Conservation (phyloP, 2,113 vertebrate species). For the Ginglymostoma cirratum region DNA sequence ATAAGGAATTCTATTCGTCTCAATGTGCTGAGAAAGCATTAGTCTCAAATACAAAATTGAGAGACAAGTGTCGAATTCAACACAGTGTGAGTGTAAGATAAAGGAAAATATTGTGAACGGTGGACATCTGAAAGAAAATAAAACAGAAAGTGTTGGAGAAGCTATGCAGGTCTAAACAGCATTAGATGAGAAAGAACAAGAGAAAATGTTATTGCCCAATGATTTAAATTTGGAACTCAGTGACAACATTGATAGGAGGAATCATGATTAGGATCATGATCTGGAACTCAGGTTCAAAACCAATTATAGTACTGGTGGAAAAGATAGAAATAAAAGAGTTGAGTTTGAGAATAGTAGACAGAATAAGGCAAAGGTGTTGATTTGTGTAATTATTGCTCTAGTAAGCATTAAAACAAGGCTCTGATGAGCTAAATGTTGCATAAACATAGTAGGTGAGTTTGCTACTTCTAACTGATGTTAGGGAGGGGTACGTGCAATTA, state of each 20-base stretch:
- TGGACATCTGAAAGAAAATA: too few relatives aligned
- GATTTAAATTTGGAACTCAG: too few relatives aligned
- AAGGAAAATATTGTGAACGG: too few relatives aligned
- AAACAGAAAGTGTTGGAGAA: too few relatives aligned
- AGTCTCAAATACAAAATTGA: not conserved
- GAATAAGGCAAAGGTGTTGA: not conserved
- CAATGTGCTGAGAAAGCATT: not conserved
- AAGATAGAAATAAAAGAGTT: not conserved
- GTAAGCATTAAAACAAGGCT: not conserved
- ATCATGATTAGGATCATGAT: not conserved
- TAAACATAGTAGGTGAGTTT: not conserved
- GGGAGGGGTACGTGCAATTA: not conserved
- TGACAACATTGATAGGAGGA: not conserved
- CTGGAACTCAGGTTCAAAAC: not conserved
- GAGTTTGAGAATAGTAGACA: not conserved
- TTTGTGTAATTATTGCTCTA: not conserved
- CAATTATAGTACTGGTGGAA: not conserved
- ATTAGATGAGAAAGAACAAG: too few relatives aligned
- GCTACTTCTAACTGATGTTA: not conserved
- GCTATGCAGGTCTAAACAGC: too few relatives aligned
- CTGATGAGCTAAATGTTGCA: not conserved
- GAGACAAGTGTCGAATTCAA: not conserved
- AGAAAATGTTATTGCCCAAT: too few relatives aligned
- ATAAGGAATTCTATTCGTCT: not conserved
- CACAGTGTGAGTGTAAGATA: not conserved